phyloP scores from a whole-genome alignment of 2,113 vertebrate species.

The Phainopepla nitens region DNA sequence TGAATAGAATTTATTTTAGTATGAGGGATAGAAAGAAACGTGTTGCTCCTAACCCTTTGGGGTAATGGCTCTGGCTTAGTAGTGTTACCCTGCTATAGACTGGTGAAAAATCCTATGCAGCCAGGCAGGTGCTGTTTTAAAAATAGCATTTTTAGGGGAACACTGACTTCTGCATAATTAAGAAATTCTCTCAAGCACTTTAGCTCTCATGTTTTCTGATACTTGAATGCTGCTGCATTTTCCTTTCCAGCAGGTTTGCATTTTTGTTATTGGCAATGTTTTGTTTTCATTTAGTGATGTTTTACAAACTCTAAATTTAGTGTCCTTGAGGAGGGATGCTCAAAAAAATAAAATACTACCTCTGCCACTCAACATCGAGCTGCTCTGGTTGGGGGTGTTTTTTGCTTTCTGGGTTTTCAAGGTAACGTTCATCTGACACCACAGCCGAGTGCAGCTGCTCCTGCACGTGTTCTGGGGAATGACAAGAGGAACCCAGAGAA shows the following conservation, averaged over 20 bases:
- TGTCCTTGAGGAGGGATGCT: constrained; percentile 61
- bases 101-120: background rate
- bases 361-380: constrained; percentile 36
- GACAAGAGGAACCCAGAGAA: background rate
- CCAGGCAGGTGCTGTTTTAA: constrained; percentile 22
- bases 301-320: constrained; percentile 52
- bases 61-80: background rate
- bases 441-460: background rate
- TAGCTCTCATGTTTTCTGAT: constrained; percentile 40
- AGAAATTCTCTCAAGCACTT: constrained; percentile 61
- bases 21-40: background rate
- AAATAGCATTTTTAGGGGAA: constrained; percentile 5
- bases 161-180: background rate
- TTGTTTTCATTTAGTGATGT: constrained; percentile 29
- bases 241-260: constrained; percentile 13
- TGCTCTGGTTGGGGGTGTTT: background rate
- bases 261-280: constrained; percentile 32
- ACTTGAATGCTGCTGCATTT: constrained; percentile 55
- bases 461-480: background rate
- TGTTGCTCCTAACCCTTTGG: background rate
- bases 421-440: background rate
- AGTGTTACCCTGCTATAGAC: background rate
- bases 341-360: constrained; percentile 69
- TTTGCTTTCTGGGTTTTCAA: background rate
- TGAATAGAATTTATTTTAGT: constrained; percentile 8